Base-by-base conservation (phyloP, 2,888 invertebrate species). In the Folsomia candida region DNA sequence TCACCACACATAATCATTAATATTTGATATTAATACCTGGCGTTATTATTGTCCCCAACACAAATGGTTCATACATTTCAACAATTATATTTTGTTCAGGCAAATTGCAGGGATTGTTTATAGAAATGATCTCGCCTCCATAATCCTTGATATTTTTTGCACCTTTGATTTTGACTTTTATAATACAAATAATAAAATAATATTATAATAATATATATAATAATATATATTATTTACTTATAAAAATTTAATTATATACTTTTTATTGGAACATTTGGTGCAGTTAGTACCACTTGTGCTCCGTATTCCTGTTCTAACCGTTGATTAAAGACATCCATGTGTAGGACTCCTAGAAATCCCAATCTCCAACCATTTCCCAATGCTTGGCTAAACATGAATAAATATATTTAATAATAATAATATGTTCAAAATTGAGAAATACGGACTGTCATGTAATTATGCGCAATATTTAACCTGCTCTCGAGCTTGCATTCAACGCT, bases 271-370 rank as follows among this genome's bases (percentile, higher is more conserved):
- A 94, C 94, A 70, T 91, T 91, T 0, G 94, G 94, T 0, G 92
- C 90, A 9, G 94, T 94, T 57, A 93, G 85, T 69, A 94, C 89
- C 0, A 92, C 89, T 78, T 92, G 90, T 0, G 93, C 89, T 74
- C 89, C 89, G 82, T 91, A 89, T 82, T 94, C 94, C 81, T 94
- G 93, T 76, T 93, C 87, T 25, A 94, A 84, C 24, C 94, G 86
- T 83, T 94, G 94, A 54, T 89, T 90, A 81, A 94, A 94, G 0
- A 94, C 94, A 83, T 94, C 94, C 84, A 94, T 87, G 81, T 94
- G 94, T 20, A 94, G 84, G 2, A 94, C 84, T 0, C 94, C 94
- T 18, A 94, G 84, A 82, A 94, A 94, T 1, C 94, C 94, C 27
- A 94, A 83, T 58, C 94, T 87, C 92, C 93, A 94, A 26, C 94